Evolutionary conservation across 2,797 vertebrate species (phyloP).

Genomic region (Aulostomus chinensis): DNA sequence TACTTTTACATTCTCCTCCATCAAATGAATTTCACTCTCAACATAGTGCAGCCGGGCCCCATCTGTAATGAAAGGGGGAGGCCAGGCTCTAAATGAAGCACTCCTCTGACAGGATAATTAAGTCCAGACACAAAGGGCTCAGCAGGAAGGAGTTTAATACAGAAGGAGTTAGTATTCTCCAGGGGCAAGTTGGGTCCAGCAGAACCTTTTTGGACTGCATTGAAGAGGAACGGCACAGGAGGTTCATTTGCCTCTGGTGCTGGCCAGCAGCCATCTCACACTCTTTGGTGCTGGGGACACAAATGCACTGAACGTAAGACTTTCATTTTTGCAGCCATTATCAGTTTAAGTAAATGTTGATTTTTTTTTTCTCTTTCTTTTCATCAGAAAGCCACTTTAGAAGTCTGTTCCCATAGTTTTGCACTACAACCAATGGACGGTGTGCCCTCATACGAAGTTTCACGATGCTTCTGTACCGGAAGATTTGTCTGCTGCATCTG

Average conservation of each 20-base stretch:
- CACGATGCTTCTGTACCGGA: no score
- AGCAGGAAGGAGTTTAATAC: slow-evolving; percentile 74
- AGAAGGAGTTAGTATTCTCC: slow-evolving; percentile 66
- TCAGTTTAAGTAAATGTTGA: no score
- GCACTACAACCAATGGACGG: no score
- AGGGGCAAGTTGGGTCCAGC: slow-evolving; percentile 36
- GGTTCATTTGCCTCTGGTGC: slow-evolving; percentile 21
- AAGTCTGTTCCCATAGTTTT: no score
- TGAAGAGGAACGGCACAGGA: slow-evolving; percentile 19
- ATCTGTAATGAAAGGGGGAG: slow-evolving; percentile 60
- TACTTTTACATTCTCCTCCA: slow-evolving; percentile 43
- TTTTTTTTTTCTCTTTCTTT: not conserved
- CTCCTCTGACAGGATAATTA: slow-evolving; percentile 76
- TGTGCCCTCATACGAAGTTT: no score
- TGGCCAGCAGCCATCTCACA: slow-evolving; percentile 41
- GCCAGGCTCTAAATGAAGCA: slow-evolving; percentile 65
- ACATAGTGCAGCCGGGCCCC: slow-evolving; percentile 40
- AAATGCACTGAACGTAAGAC: slow-evolving; percentile 21
- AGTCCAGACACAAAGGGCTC: slow-evolving; percentile 78
- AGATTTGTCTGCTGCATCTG: no score
- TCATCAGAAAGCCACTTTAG: no score
- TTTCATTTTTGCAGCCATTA: no score
- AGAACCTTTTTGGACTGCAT: slow-evolving; percentile 42
- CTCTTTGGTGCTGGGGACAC: not conserved
- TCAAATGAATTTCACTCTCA: slow-evolving; percentile 46